Conservation (phyloP, 2,797 vertebrate species). For the Anguilla megastoma region DNA sequence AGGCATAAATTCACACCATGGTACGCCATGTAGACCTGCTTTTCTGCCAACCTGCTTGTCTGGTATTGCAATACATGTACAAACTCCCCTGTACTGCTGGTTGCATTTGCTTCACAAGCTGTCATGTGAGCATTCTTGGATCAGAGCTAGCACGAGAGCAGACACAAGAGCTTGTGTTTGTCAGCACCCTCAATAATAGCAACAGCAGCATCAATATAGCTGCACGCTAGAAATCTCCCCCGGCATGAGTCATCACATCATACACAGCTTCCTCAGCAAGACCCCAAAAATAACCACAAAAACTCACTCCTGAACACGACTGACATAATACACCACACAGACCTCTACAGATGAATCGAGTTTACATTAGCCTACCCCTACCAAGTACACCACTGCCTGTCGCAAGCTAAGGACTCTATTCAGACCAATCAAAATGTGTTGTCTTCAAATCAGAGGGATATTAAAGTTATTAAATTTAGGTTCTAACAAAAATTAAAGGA, state of each 20-base stretch:
- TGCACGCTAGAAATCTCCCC: background rate
- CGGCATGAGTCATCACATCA: background rate
- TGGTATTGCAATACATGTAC: too few species aligned
- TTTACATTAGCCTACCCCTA: background rate
- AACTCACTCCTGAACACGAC: background rate
- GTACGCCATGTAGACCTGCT: background rate
- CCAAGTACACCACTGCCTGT: background rate
- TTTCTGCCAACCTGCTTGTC: background rate
- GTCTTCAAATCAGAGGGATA: background rate
- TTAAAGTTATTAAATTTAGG: background rate
- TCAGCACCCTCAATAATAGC: background rate
- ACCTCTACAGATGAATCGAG: background rate
- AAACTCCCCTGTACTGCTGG: background rate
- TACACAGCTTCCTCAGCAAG: background rate
- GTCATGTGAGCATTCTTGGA: background rate
- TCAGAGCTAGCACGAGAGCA: background rate
- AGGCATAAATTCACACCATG: background rate
- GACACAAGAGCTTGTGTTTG: background rate
- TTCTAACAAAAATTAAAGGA: background rate
- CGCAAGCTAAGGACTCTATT: background rate
- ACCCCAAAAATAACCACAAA: background rate
- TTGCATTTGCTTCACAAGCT: background rate
- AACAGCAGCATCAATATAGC: background rate
- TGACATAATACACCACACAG: background rate
- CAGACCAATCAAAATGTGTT: background rate